These are phyloP conservation scores for Incurvaria masculella DNA, from an alignment of 2,888 invertebrate species.

Conservation along the genomic window DNA sequence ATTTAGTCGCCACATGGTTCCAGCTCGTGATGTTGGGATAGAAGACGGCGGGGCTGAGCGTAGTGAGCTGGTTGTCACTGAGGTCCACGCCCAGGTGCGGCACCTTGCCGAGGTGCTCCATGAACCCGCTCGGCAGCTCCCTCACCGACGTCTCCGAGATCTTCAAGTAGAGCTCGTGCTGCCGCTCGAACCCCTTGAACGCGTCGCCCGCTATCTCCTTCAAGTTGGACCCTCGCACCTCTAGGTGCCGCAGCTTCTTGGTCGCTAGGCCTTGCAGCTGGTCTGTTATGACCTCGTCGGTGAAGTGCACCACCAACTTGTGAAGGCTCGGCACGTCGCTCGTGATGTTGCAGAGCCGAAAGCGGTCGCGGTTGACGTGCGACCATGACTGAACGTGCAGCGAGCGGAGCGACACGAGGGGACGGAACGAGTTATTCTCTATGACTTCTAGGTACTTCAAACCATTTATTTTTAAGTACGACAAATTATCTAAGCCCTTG, in stretches of 20 bases:
- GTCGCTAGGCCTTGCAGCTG: constrained; percentile 76
- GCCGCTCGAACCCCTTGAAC: constrained; percentile 69
- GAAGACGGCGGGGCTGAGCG: constrained; percentile 78
- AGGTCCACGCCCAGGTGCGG: constrained; percentile 81
- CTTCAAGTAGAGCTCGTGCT: constrained; percentile 72
- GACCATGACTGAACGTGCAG: constrained; percentile 73
- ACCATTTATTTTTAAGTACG: constrained; percentile 71
- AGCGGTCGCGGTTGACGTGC: constrained; percentile 64
- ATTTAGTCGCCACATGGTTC: constrained; percentile 84
- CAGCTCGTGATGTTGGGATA: constrained; percentile 84
- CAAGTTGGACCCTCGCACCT: constrained; percentile 74
- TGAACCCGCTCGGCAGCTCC: constrained; percentile 76
- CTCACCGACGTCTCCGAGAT: constrained; percentile 76
- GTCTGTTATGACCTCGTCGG: constrained; percentile 68
- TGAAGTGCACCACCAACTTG: constrained; percentile 72
- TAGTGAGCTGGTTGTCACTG: constrained; percentile 74
- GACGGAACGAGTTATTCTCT: constrained; percentile 71
- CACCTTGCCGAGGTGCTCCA: constrained; percentile 72
- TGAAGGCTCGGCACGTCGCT: constrained; percentile 69
- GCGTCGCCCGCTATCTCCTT: constrained; percentile 74
- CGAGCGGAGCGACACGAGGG: constrained; percentile 67
- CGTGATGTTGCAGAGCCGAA: constrained; percentile 68
- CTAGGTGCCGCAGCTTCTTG: constrained; percentile 74
- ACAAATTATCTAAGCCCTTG: constrained; percentile 65
- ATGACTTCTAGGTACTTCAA: constrained; percentile 69